Percentiles rank a stretch among this genome's conserved stretches.
These are phyloP conservation scores for Bombyx mandarina DNA, from an alignment of 1,140 invertebrate species.

Conservation along the genomic window DNA sequence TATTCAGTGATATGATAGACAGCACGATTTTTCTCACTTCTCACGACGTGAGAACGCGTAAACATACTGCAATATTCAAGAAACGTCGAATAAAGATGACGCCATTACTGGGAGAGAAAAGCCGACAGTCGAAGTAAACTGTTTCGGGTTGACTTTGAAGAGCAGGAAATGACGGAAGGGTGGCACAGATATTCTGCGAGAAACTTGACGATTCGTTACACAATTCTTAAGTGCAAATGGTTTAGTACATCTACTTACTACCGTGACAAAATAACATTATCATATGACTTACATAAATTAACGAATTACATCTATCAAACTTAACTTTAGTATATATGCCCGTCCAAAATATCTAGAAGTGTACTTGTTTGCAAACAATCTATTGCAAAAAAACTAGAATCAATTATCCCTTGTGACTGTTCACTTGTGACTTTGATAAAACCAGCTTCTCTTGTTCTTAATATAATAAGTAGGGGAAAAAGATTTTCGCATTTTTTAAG, in stretches of 20 bases:
- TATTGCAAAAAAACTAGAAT: too few relatives aligned
- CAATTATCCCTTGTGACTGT: too few relatives aligned
- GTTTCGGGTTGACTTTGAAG: constrained; percentile 28
- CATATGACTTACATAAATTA: too few relatives aligned
- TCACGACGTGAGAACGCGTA: constrained; percentile 8
- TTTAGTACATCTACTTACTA: background rate
- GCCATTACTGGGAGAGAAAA: constrained; percentile 23
- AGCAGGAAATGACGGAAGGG: constrained; percentile 20
- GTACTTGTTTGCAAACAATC: too few relatives aligned
- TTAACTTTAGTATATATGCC: too few relatives aligned
- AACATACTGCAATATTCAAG: constrained; percentile 13
- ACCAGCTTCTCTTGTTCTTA: too few relatives aligned
- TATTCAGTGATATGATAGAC: constrained; percentile 5
- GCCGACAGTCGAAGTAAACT: constrained; percentile 20
- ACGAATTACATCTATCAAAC: too few relatives aligned
- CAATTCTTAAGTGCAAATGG: constrained; percentile 26
- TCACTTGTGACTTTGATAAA: too few relatives aligned
- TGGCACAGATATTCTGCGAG: constrained; percentile 9
- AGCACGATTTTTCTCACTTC: background rate
- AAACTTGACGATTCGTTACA: constrained; percentile 28
- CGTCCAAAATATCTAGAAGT: too few relatives aligned
- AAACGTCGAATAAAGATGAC: constrained; percentile 16
- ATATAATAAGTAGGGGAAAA: too few relatives aligned
- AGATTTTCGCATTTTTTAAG: too few relatives aligned
- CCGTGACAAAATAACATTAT: too few relatives aligned